Evolutionary conservation across 2,797 vertebrate species (phyloP).

Genomic region (Pelodytes ibericus): DNA sequence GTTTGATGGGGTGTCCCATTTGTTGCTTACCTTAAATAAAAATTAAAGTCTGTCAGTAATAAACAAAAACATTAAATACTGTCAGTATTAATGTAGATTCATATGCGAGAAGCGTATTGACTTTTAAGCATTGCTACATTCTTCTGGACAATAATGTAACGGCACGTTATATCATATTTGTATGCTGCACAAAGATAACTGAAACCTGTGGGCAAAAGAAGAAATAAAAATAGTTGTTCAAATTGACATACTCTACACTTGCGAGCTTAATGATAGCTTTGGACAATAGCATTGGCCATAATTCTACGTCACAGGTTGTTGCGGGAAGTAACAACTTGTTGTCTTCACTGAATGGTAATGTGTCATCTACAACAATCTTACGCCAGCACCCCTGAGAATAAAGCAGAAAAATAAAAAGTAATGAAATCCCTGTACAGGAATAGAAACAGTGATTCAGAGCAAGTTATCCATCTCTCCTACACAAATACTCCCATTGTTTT

Average conservation of each 20-base stretch:
- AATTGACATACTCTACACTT: conserved; percentile 81
- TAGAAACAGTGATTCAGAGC: conserved; percentile 41
- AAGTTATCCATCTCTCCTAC: conserved; percentile 50
- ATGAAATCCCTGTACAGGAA: conserved; percentile 30
- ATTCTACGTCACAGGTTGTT: conserved; percentile 79
- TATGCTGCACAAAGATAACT: neutral
- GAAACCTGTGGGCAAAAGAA: neutral
- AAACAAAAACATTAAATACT: too few species aligned
- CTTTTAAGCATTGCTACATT: too few species aligned
- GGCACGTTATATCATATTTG: neutral
- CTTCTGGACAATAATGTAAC: neutral
- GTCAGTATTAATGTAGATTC: too few species aligned
- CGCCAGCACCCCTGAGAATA: conserved; percentile 88
- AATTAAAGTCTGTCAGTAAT: too few species aligned
- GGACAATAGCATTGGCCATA: conserved; percentile 93
- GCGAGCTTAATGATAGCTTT: conserved; percentile 93
- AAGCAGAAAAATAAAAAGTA: conserved; percentile 32
- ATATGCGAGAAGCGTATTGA: too few species aligned
- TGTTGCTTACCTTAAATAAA: too few species aligned
- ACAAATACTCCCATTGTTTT: conserved; percentile 37
- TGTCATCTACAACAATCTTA: conserved; percentile 89
- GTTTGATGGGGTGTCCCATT: too few species aligned
- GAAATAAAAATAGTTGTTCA: neutral
- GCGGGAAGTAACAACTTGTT: conserved; percentile 86
- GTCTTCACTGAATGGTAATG: conserved; percentile 85